These are phyloP conservation scores for Hoplias malabaricus DNA, from an alignment of 2,113 vertebrate species.

Conservation along the genomic window DNA sequence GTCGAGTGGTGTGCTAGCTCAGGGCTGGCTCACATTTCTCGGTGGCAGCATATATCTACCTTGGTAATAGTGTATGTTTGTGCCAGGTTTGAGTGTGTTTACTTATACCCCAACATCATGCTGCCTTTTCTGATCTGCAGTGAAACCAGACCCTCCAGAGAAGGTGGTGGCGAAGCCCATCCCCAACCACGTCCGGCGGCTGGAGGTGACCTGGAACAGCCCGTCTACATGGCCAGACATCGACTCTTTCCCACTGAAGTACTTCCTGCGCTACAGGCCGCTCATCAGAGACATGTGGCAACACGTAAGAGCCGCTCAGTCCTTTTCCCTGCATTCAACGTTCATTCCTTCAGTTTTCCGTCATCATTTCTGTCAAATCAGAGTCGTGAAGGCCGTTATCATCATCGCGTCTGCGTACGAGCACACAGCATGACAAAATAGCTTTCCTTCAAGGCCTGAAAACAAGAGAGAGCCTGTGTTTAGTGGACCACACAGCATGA, in stretches of 20 bases:
- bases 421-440: not conserved
- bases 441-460: not conserved
- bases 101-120: not conserved
- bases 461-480: not conserved
- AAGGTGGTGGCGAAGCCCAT: slow-evolving; percentile 87
- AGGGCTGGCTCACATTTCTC: no score
- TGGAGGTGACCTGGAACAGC: slow-evolving; percentile 93
- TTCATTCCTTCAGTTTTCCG: not conserved
- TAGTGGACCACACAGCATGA: not conserved
- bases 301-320: slow-evolving; percentile 79
- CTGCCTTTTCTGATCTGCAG: slow-evolving; percentile 66
- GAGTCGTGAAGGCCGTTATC: not conserved
- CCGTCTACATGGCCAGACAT: slow-evolving; percentile 93
- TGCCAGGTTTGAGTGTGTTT: no score
- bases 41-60: no score
- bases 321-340: not conserved
- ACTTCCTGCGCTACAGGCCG: slow-evolving; percentile 93
- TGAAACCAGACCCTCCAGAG: slow-evolving; percentile 95
- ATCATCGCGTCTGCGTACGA: not conserved
- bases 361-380: not conserved
- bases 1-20: no score
- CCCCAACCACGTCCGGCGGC: slow-evolving; percentile 80
- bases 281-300: slow-evolving; percentile 96
- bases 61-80: no score
- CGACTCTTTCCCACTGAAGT: slow-evolving; percentile 92